A percentile compares a stretch with the other conserved stretches of the same genome.
phyloP scores from a whole-genome alignment of 1,140 invertebrate species.

The Cheumatopsyche charites region DNA sequence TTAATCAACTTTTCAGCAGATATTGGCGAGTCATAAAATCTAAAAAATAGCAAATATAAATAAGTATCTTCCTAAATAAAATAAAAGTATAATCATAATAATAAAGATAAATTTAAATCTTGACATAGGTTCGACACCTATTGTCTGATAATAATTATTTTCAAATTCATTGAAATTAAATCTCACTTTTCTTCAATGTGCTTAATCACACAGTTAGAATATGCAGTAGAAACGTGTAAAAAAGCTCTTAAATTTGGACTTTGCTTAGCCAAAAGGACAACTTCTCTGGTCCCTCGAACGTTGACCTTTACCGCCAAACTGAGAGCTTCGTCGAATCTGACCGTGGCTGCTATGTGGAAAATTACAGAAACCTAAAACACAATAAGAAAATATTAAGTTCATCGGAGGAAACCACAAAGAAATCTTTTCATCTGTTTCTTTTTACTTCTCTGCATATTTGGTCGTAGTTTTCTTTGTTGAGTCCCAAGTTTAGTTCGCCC shows the following conservation, averaged over 20 bases:
- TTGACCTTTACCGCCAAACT: conserved; percentile 69
- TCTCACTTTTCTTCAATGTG: conserved; percentile 65
- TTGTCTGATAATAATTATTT: background rate
- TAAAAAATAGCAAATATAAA: conserved; percentile 32
- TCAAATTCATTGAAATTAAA: background rate
- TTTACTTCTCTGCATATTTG: conserved; percentile 72
- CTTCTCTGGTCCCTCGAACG: conserved; percentile 67
- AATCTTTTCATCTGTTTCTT: conserved; percentile 2
- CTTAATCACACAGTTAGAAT: conserved; percentile 66
- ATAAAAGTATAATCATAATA: too few relatives aligned
- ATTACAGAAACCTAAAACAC: conserved; percentile 64
- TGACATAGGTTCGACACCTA: too few relatives aligned
- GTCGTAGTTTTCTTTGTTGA: conserved; percentile 72
- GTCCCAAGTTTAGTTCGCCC: conserved; percentile 63
- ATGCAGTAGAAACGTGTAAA: conserved; percentile 75
- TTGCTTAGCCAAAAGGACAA: conserved; percentile 56
- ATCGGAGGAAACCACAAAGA: too few relatives aligned
- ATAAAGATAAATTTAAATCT: too few relatives aligned
- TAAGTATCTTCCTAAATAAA: too few relatives aligned
- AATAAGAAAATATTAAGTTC: too few relatives aligned
- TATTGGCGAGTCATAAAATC: conserved; percentile 75
- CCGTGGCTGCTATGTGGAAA: conserved; percentile 71
- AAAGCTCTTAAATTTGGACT: conserved; percentile 58
- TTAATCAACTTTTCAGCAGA: conserved; percentile 74
- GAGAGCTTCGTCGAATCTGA: conserved; percentile 70